phyloP scores from a whole-genome alignment of 2,888 invertebrate species.

The Apamea sordens region DNA sequence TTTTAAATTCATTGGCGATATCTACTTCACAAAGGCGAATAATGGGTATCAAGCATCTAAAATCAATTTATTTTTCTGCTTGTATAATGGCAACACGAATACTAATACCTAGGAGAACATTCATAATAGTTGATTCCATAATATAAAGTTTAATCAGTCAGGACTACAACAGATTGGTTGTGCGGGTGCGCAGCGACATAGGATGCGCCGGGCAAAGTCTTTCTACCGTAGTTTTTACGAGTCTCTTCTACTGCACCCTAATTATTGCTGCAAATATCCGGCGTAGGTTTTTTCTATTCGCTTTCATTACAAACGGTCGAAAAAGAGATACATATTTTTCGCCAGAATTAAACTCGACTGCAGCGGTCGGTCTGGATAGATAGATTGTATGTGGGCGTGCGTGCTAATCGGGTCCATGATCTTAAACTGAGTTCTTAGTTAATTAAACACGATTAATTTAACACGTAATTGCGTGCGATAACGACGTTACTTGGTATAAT shows the following conservation, averaged over 20 bases:
- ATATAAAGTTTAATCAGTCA: neutral
- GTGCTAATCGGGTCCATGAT: conserved; percentile 31
- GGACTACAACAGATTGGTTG: neutral
- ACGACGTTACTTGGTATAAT: conserved; percentile 14
- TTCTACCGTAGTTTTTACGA: neutral
- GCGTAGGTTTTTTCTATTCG: neutral
- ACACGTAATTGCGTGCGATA: conserved; percentile 45
- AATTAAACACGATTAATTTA: conserved; percentile 43
- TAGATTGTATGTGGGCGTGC: conserved; percentile 14
- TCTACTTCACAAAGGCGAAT: neutral
- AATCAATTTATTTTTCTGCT: neutral
- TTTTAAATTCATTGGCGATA: neutral
- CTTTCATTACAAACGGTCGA: neutral
- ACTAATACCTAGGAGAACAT: neutral
- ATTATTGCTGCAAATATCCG: neutral
- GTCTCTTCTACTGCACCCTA: neutral
- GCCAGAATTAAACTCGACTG: conserved; percentile 4
- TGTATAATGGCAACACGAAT: neutral
- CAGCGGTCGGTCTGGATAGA: neutral
- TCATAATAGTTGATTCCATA: neutral
- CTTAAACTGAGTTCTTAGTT: conserved; percentile 32
- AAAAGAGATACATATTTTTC: neutral
- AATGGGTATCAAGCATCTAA: neutral
- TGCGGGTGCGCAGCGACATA: neutral
- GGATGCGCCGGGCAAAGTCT: neutral